Evolutionary conservation across 2,888 invertebrate species (phyloP).

Genomic region (Ochropacha duplaris): DNA sequence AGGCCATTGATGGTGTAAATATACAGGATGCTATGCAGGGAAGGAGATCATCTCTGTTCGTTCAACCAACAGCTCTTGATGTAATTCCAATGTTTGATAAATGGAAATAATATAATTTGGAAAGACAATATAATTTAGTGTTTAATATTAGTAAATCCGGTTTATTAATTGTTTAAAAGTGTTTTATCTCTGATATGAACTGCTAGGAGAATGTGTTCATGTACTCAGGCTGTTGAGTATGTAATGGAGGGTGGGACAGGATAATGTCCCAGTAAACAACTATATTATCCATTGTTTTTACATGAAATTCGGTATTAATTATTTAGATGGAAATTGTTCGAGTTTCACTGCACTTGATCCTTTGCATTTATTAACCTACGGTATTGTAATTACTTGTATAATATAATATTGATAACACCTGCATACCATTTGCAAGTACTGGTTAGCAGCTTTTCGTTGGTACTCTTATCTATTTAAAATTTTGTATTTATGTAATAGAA

Average conservation of each 20-base stretch:
- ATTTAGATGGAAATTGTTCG: conserved; percentile 62
- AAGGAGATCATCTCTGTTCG: conserved; percentile 58
- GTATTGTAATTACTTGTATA: conserved; percentile 84
- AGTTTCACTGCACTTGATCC: conserved; percentile 82
- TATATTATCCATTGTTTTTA: conserved; percentile 54
- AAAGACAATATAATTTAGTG: conserved; percentile 83
- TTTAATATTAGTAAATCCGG: conserved; percentile 81
- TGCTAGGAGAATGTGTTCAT: conserved; percentile 61
- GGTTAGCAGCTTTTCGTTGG: conserved; percentile 82
- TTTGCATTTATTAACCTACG: conserved; percentile 84
- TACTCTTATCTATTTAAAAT: conserved; percentile 76
- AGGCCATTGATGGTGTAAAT: conserved; percentile 63
- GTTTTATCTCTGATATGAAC: conserved; percentile 77
- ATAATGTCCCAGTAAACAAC: conserved; percentile 60
- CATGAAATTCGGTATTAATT: conserved; percentile 65
- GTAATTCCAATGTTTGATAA: conserved; percentile 69
- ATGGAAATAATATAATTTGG: conserved; percentile 67
- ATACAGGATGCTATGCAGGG: conserved; percentile 60
- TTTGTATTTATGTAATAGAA: conserved; percentile 84
- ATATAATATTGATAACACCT: conserved; percentile 78
- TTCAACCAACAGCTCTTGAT: conserved; percentile 55
- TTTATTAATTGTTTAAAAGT: conserved; percentile 81
- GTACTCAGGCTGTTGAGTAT: conserved; percentile 62
- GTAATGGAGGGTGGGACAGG: conserved; percentile 54
- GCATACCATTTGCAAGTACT: conserved; percentile 79